phyloP scores from a whole-genome alignment of 2,888 invertebrate genomes.

The Atrina japonica region DNA sequence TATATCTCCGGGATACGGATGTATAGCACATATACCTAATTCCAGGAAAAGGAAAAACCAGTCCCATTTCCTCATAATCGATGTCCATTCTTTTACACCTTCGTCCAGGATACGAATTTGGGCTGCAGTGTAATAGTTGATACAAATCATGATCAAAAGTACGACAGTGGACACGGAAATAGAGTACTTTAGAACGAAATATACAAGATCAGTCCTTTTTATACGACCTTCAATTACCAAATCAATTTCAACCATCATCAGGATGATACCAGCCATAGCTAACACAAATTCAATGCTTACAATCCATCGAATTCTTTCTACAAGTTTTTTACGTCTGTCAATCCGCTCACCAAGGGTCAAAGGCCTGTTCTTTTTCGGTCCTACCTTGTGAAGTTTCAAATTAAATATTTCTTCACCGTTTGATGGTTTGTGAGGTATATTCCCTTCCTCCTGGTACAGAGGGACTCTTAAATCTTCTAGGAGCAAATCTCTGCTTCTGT shows the following conservation, averaged over 20 bases:
- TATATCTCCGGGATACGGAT: conserved; percentile 70
- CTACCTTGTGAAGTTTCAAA: background rate
- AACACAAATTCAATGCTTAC: conserved; percentile 64
- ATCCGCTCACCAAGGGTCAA: conserved; percentile 55
- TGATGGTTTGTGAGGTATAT: background rate
- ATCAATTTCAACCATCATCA: conserved; percentile 73
- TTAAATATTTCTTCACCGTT: background rate
- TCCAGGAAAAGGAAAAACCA: conserved; percentile 59
- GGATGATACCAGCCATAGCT: conserved; percentile 62
- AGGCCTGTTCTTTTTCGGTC: conserved; percentile 26
- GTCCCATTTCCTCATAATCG: conserved; percentile 60
- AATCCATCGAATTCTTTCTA: conserved; percentile 58
- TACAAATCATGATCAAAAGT: conserved; percentile 62
- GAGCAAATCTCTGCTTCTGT: no score
- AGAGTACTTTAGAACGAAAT: conserved; percentile 58
- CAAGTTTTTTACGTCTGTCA: conserved; percentile 47
- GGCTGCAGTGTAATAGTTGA: conserved; percentile 58
- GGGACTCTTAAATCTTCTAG: no score
- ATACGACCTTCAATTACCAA: conserved; percentile 55
- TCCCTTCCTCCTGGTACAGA: no score
- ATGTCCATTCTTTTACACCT: conserved; percentile 64
- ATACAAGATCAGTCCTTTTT: conserved; percentile 51
- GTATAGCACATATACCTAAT: conserved; percentile 64
- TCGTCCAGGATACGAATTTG: conserved; percentile 64
- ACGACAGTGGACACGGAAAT: conserved; percentile 63